Percentiles rank a stretch among this genome's conserved stretches.
These are phyloP conservation scores for Labeo calbasu DNA, from an alignment of 2,797 vertebrate genomes.

Conservation along the genomic window DNA sequence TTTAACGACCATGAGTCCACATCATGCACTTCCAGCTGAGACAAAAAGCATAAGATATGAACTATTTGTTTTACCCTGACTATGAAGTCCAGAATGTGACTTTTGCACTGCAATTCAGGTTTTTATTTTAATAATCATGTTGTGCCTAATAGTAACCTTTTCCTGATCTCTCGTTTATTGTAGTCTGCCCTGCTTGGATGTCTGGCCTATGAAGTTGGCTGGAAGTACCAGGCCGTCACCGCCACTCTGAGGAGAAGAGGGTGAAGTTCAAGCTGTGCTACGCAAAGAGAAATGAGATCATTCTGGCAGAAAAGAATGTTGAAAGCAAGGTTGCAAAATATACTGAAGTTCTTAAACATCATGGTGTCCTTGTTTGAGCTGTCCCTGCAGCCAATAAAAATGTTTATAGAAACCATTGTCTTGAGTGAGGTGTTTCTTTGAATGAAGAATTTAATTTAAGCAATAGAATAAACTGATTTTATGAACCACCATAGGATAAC, in stretches of 20 bases:
- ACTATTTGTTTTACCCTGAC: neutral
- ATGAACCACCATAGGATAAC: too few species aligned
- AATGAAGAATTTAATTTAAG: neutral
- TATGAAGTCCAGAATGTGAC: neutral
- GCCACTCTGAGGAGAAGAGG: slow-evolving; percentile 92
- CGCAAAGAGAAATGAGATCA: slow-evolving; percentile 81
- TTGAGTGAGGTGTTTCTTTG: neutral
- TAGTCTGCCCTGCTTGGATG: slow-evolving; percentile 91
- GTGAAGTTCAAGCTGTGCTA: slow-evolving; percentile 89
- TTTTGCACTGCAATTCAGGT: neutral
- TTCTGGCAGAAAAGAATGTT: slow-evolving; percentile 90
- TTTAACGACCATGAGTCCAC: slow-evolving; percentile 67
- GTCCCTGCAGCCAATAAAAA: slow-evolving; percentile 70
- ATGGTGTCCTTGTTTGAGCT: slow-evolving; percentile 87
- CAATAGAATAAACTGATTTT: too few species aligned
- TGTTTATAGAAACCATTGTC: slow-evolving; percentile 76
- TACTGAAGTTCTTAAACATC: slow-evolving; percentile 88
- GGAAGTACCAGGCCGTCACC: slow-evolving; percentile 95
- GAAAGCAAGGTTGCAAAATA: slow-evolving; percentile 85
- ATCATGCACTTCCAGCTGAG: slow-evolving; percentile 76
- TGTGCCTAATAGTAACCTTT: neutral
- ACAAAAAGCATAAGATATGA: slow-evolving; percentile 25
- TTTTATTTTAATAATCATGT: neutral
- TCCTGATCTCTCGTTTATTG: neutral
- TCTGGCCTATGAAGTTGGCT: slow-evolving; percentile 93